phyloP scores from a whole-genome alignment of 2,113 vertebrate genomes.

The Falcunculus frontatus region DNA sequence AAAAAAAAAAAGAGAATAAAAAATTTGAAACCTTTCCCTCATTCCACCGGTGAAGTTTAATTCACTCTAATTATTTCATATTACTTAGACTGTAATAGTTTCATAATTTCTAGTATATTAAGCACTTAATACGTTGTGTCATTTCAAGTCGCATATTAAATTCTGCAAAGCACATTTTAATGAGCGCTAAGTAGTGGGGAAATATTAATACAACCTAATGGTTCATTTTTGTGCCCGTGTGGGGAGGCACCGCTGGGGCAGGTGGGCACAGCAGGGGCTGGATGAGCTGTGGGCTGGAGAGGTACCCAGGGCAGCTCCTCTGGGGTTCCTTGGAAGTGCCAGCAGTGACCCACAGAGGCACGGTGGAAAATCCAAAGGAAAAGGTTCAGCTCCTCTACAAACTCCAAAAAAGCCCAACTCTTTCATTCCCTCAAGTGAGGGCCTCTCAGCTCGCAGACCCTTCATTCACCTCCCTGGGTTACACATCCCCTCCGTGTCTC shows the following conservation, averaged over 20 bases:
- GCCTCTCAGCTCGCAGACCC: neutral
- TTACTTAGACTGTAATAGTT: conserved; percentile 73
- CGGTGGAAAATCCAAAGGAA: accelerated
- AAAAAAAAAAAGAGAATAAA: neutral
- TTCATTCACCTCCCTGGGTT: accelerated
- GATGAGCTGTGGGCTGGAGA: neutral
- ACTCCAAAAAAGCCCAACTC: accelerated
- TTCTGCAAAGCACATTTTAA: conserved; percentile 84
- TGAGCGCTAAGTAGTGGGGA: conserved; percentile 80
- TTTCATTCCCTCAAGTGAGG: accelerated
- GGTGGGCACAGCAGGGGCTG: neutral
- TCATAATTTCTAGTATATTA: conserved; percentile 88
- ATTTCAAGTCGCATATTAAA: conserved; percentile 79
- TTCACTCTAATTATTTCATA: conserved; percentile 80
- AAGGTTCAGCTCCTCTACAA: accelerated
- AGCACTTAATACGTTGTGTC: conserved; percentile 85
- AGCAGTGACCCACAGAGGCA: accelerated
- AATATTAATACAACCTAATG: conserved; percentile 62
- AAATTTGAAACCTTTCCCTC: conserved; percentile 60
- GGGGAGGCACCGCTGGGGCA: neutral
- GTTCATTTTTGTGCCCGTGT: neutral
- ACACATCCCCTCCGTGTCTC: accelerated
- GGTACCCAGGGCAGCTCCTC: neutral
- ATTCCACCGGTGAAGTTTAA: conserved; percentile 66
- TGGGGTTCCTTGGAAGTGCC: accelerated